These are phyloP conservation scores for Lepisosteus oculatus DNA, from an alignment of 2,113 vertebrate genomes.

Conservation along the genomic window DNA sequence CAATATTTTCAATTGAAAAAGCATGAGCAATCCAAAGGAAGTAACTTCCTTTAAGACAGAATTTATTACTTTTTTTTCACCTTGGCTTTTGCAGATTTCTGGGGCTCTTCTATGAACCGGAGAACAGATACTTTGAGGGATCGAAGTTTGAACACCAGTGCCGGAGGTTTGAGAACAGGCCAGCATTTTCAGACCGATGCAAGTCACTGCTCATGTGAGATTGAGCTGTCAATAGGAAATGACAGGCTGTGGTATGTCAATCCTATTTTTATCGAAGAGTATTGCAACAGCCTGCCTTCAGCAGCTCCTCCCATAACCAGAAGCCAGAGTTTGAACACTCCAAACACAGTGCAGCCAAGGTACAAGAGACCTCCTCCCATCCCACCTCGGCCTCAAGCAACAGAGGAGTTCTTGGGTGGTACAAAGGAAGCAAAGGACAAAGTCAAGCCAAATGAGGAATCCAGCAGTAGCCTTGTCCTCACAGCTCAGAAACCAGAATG, in stretches of 20 bases:
- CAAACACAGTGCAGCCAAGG: constrained; percentile 43
- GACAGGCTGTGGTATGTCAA: constrained; percentile 82
- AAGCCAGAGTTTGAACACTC: constrained; percentile 35
- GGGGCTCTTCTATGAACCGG: constrained; percentile 76
- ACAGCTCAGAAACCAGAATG: constrained; percentile 24
- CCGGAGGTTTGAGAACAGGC: constrained; percentile 30
- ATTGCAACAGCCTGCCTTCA: constrained; percentile 35
- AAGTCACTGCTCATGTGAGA: constrained; percentile 67
- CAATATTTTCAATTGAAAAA: too few species aligned
- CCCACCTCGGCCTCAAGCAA: constrained; percentile 59
- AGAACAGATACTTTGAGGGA: constrained; percentile 26
- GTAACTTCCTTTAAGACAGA: too few species aligned
- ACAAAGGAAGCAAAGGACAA: constrained; percentile 40
- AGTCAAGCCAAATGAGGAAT: constrained; percentile 26
- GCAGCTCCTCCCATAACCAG: constrained; percentile 42
- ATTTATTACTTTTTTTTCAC: background rate
- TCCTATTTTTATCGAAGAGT: constrained; percentile 81
- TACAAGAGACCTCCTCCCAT: constrained; percentile 68
- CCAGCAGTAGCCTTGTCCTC: constrained; percentile 17
- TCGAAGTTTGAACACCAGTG: background rate
- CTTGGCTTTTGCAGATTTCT: constrained; percentile 74
- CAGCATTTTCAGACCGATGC: constrained; percentile 36
- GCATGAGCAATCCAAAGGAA: too few species aligned
- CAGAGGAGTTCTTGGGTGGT: background rate
- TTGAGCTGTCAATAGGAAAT: constrained; percentile 66